These are phyloP conservation scores for Dione juno DNA, from an alignment of 2,888 invertebrate species.

Conservation along the genomic window DNA sequence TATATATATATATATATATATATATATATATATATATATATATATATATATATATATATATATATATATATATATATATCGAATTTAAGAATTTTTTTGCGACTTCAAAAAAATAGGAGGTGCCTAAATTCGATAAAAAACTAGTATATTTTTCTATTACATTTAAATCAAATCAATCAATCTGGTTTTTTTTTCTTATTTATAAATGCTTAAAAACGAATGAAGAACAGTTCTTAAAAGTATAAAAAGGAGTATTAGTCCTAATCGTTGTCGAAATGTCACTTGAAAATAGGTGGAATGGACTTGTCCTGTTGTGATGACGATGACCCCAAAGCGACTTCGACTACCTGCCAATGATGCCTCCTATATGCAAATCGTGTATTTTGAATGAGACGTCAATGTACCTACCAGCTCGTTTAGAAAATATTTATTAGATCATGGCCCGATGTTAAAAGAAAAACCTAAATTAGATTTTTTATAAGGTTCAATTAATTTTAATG, in stretches of 20 bases:
- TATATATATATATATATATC: no score
- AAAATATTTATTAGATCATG: conserved; percentile 73
- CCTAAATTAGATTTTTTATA: conserved; percentile 42
- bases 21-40: no score
- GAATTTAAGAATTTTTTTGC: no score
- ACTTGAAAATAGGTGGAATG: conserved; percentile 63
- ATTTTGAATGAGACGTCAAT: conserved; percentile 68
- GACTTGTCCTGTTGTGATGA: conserved; percentile 70
- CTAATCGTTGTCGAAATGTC: conserved; percentile 74
- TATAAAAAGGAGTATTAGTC: conserved; percentile 53
- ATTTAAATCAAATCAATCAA: no score
- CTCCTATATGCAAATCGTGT: conserved; percentile 75
- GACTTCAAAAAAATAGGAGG: no score
- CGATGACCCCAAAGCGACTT: conserved; percentile 70
- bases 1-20: no score
- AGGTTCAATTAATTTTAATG: conserved; percentile 21
- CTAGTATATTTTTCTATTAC: no score
- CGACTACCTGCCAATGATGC: conserved; percentile 73
- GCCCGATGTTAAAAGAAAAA: conserved; percentile 42
- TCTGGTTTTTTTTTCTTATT: not conserved
- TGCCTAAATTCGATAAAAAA: no score
- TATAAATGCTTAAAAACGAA: not conserved
- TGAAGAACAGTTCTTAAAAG: conserved; percentile 5
- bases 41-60: no score
- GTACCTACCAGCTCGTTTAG: conserved; percentile 63